phyloP scores from a whole-genome alignment of 1,140 invertebrate genomes.

The Diachasmimorpha longicaudata region DNA sequence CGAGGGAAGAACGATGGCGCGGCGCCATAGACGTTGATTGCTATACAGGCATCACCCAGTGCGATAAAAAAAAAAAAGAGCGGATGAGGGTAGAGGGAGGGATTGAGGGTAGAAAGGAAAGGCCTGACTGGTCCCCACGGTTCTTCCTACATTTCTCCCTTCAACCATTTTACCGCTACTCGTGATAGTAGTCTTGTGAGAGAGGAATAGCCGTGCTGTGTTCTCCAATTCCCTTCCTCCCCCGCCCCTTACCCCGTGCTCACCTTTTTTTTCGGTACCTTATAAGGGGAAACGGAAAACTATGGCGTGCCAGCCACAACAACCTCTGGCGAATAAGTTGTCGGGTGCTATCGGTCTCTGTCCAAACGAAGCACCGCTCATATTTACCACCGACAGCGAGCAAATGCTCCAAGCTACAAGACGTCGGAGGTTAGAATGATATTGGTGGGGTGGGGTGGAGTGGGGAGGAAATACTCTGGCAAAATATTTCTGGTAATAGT shows the following conservation, averaged over 20 bases:
- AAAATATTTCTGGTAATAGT: neutral
- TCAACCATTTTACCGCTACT: neutral
- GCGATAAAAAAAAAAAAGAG: slow-evolving; percentile 8
- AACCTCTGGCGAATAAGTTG: slow-evolving; percentile 43
- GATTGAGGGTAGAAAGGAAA: neutral
- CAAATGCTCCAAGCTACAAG: slow-evolving; percentile 40
- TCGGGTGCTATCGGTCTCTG: slow-evolving; percentile 51
- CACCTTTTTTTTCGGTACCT: neutral
- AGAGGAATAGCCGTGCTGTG: neutral
- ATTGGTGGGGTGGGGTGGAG: neutral
- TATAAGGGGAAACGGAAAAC: neutral
- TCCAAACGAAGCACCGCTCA: slow-evolving; percentile 53
- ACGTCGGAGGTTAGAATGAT: slow-evolving; percentile 2
- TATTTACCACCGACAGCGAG: slow-evolving; percentile 51
- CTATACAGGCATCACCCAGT: slow-evolving; percentile 2
- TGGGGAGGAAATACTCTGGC: neutral
- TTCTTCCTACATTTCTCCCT: neutral
- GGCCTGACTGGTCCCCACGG: neutral
- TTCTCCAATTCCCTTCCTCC: slow-evolving; percentile 17
- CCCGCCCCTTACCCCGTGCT: too few species aligned
- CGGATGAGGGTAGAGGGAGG: neutral
- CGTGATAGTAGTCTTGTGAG: neutral
- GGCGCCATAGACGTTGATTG: slow-evolving; percentile 52
- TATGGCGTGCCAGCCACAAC: slow-evolving; percentile 28
- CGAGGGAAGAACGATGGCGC: slow-evolving; percentile 43